phyloP scores from a whole-genome alignment of 2,888 invertebrate species.

The Cacoxenus indagator region DNA sequence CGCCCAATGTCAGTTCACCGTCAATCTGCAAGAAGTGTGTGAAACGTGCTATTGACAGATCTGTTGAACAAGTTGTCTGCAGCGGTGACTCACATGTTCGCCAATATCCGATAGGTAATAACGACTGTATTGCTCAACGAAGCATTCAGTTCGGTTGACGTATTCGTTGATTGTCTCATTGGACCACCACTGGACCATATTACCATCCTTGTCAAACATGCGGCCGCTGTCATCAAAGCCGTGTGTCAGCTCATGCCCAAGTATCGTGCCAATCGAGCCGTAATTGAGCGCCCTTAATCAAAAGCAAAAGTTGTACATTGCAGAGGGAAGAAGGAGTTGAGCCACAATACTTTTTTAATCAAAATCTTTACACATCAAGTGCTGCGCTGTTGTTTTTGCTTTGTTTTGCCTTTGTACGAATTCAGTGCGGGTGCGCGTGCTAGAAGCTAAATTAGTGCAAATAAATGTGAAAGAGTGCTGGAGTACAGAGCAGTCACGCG shows the following conservation, averaged over 20 bases:
- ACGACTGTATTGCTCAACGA: slow-evolving; percentile 84
- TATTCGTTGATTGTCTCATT: slow-evolving; percentile 82
- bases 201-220: slow-evolving; percentile 87
- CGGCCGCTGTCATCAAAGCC: slow-evolving; percentile 75
- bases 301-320: neutral
- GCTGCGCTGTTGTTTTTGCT: neutral
- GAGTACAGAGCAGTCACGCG: slow-evolving; percentile 19
- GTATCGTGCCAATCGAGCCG: slow-evolving; percentile 83
- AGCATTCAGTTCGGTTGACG: slow-evolving; percentile 83
- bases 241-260: slow-evolving; percentile 82
- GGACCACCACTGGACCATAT: slow-evolving; percentile 92
- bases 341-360: neutral
- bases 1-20: slow-evolving; percentile 82
- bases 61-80: neutral
- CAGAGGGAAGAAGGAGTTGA: neutral
- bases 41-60: slow-evolving; percentile 3
- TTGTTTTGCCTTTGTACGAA: neutral
- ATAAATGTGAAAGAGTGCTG: slow-evolving; percentile 22
- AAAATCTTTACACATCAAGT: neutral
- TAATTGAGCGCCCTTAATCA: slow-evolving; percentile 81
- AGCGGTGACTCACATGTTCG: slow-evolving; percentile 73
- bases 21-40: slow-evolving; percentile 74
- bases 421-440: neutral
- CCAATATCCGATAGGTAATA: slow-evolving; percentile 77
- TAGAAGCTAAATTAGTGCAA: neutral